These are phyloP conservation scores for Sakesphorus luctuosus DNA, from an alignment of 2,113 vertebrate species.

Conservation along the genomic window DNA sequence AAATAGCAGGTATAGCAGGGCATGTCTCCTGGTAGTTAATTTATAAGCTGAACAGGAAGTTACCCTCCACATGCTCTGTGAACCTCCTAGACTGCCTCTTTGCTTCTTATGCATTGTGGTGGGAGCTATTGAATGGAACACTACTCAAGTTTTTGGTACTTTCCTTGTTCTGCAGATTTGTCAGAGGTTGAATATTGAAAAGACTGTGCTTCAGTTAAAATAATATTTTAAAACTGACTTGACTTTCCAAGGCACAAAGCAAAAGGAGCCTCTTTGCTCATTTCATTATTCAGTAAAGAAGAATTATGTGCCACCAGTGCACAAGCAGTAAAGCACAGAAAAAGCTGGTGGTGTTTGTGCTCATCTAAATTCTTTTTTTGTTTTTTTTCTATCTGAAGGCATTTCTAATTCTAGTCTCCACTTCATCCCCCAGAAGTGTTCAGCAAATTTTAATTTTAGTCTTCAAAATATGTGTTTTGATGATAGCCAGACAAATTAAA, in stretches of 20 bases:
- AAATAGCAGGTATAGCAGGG: not conserved
- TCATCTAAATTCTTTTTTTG: not conserved
- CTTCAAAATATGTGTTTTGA: not conserved
- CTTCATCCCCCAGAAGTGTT: accelerated
- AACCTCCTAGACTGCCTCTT: not conserved
- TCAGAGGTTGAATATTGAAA: not conserved
- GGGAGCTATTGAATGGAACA: not conserved
- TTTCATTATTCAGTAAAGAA: not conserved
- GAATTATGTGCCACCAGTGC: not conserved
- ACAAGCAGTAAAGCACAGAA: not conserved
- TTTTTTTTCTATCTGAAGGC: not conserved
- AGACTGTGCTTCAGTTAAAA: not conserved
- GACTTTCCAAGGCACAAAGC: not conserved
- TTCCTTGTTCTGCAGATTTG: not conserved
- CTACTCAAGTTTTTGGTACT: not conserved
- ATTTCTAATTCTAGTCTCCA: not conserved
- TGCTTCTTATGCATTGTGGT: not conserved
- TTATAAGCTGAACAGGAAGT: not conserved
- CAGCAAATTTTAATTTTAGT: not conserved
- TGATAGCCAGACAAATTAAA: not conserved
- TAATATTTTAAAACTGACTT: not conserved
- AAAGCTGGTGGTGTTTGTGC: accelerated
- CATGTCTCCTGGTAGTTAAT: not conserved
- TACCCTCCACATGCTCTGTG: not conserved
- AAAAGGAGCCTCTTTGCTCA: not conserved